Evolutionary conservation across 2,888 invertebrate genomes (phyloP).

Genomic region (Trissolcus brochymenae): DNA sequence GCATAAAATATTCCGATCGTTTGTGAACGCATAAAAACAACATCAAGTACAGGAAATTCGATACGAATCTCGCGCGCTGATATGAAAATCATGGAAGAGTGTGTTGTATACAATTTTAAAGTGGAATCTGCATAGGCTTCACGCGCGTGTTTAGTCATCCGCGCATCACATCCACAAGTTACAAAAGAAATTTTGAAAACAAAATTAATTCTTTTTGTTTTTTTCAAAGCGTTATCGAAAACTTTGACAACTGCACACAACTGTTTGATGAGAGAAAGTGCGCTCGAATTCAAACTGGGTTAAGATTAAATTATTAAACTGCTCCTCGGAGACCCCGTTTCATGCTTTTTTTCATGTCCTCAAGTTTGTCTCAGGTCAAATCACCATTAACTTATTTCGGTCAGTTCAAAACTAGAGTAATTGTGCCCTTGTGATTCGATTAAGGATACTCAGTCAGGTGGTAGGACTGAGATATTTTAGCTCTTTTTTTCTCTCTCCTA

Average conservation of each 20-base stretch:
- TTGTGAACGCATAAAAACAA: conserved; percentile 21
- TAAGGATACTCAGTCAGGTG: too few species aligned
- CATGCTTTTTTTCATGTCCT: too few species aligned
- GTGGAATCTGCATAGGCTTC: neutral
- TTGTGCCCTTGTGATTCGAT: too few species aligned
- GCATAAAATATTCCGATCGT: conserved; percentile 33
- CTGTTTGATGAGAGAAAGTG: conserved; percentile 9
- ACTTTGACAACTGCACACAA: conserved; percentile 25
- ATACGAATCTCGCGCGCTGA: conserved; percentile 28
- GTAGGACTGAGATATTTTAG: too few species aligned
- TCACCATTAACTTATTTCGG: too few species aligned
- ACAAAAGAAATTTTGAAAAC: too few species aligned
- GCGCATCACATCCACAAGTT: neutral
- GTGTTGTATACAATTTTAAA: conserved; percentile 17
- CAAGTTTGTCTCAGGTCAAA: too few species aligned
- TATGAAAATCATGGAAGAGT: conserved; percentile 38
- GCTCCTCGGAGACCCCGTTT: too few species aligned
- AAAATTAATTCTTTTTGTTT: too few species aligned
- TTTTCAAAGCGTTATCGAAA: conserved; percentile 23
- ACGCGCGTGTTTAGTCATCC: neutral
- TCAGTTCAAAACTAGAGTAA: too few species aligned
- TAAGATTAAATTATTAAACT: conserved; percentile 7
- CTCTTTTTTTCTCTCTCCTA: too few species aligned
- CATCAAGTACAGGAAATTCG: conserved; percentile 32
- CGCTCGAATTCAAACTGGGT: conserved; percentile 27